phyloP scores from a whole-genome alignment of 2,113 vertebrate genomes.

The Fregata magnificens region DNA sequence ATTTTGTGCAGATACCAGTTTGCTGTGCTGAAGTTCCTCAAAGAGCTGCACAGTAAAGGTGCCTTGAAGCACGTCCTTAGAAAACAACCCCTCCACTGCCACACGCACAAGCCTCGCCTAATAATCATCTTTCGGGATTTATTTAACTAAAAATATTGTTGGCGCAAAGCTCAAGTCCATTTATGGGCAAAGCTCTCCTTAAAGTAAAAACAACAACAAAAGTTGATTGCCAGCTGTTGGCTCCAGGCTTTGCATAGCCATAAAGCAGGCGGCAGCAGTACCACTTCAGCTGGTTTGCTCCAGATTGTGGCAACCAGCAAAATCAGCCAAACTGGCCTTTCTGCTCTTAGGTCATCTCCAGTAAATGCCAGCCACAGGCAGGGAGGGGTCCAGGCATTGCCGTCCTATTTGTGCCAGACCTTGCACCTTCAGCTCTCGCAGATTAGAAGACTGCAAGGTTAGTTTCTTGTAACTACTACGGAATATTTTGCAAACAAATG shows the following conservation, averaged over 20 bases:
- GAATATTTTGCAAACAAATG: background rate
- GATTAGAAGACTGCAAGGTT: background rate
- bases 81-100: background rate
- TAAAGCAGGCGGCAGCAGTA: background rate
- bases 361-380: background rate
- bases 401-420: background rate
- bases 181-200: conserved; percentile 26
- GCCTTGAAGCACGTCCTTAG: background rate
- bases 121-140: background rate
- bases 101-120: background rate
- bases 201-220: background rate
- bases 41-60: background rate
- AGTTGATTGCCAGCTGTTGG: conserved; percentile 15
- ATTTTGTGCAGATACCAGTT: background rate
- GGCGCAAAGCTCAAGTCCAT: background rate
- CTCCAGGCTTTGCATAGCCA: background rate
- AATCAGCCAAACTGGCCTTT: background rate
- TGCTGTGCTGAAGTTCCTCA: background rate
- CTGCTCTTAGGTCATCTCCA: background rate
- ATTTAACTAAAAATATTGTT: conserved; percentile 35
- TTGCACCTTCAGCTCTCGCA: background rate
- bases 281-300: background rate
- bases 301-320: background rate
- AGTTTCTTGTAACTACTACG: accelerated
- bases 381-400: accelerated